phyloP scores from a whole-genome alignment of 2,888 invertebrate genomes.

The Eristalinus aeneus region DNA sequence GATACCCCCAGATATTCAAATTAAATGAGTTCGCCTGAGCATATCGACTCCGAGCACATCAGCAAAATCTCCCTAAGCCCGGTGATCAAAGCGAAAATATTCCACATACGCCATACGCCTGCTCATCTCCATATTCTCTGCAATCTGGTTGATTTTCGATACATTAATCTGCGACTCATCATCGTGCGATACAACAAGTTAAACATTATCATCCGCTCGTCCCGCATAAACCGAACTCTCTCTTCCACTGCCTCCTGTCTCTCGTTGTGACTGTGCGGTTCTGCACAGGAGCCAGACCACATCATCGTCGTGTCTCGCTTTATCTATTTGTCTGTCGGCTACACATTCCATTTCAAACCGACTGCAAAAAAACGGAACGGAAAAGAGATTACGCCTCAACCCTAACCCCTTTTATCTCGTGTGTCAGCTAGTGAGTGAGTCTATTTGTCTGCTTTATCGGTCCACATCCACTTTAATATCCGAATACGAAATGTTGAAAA shows the following conservation, averaged over 20 bases:
- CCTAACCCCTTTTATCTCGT: slow-evolving; percentile 42
- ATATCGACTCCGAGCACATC: not conserved
- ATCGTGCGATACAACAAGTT: slow-evolving; percentile 49
- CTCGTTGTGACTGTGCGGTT: not conserved
- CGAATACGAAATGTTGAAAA: slow-evolving; percentile 66
- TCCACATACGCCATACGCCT: not conserved
- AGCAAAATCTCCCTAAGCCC: not conserved
- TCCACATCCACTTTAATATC: slow-evolving; percentile 66
- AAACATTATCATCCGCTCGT: slow-evolving; percentile 41
- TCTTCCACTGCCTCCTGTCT: no score
- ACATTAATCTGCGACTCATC: slow-evolving; percentile 52
- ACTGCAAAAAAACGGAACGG: slow-evolving; percentile 6
- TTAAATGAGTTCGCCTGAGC: not conserved
- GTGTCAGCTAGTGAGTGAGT: slow-evolving; percentile 65
- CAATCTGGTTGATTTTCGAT: slow-evolving; percentile 44
- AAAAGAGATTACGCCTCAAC: slow-evolving; percentile 23
- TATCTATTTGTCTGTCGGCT: slow-evolving; percentile 53
- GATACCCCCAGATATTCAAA: not conserved
- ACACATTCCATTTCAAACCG: slow-evolving; percentile 18
- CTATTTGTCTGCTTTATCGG: slow-evolving; percentile 70
- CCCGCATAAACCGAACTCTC: no score
- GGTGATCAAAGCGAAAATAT: not conserved
- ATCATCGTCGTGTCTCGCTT: slow-evolving; percentile 54
- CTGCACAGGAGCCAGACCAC: slow-evolving; percentile 34
- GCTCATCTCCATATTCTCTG: not conserved